Conservation (phyloP, 2,888 invertebrate species). For the Microctonus aethiopoides region DNA sequence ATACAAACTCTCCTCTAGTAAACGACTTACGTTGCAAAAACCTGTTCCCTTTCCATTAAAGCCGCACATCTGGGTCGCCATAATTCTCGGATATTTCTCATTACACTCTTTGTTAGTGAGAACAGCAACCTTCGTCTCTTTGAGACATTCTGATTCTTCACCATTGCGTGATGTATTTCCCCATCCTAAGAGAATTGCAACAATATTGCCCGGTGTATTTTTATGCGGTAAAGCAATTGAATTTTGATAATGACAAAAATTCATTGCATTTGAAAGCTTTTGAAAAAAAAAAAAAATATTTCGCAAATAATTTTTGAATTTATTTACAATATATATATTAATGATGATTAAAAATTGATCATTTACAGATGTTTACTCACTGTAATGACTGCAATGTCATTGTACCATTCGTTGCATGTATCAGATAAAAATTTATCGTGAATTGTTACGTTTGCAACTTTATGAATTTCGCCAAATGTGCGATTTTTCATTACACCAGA, state of each 20-base stretch:
- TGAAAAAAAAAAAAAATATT: background rate
- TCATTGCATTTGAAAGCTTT: slow-evolving; percentile 36
- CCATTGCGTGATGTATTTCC: slow-evolving; percentile 28
- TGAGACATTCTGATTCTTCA: slow-evolving; percentile 32
- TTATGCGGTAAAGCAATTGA: slow-evolving; percentile 38
- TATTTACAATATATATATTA: too few species aligned
- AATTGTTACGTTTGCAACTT: slow-evolving; percentile 32
- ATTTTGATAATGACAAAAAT: slow-evolving; percentile 29
- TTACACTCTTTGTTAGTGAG: slow-evolving; percentile 38
- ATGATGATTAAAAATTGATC: too few species aligned
- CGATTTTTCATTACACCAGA: slow-evolving; percentile 32
- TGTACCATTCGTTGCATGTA: slow-evolving; percentile 26
- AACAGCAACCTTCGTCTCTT: slow-evolving; percentile 33
- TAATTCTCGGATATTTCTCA: slow-evolving; percentile 15
- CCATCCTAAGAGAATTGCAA: slow-evolving; percentile 41
- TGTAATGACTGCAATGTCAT: slow-evolving; percentile 40
- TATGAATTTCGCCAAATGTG: slow-evolving; percentile 39
- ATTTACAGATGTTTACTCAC: slow-evolving; percentile 27
- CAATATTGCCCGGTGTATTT: slow-evolving; percentile 31
- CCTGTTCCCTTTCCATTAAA: slow-evolving; percentile 34
- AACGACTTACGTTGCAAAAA: slow-evolving; percentile 39
- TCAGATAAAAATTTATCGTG: slow-evolving; percentile 36
- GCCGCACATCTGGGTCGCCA: slow-evolving; percentile 41
- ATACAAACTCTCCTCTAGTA: background rate
- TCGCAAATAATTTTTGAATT: too few species aligned